phyloP scores from a whole-genome alignment of 2,888 invertebrate genomes.

The Phengaris arion region DNA sequence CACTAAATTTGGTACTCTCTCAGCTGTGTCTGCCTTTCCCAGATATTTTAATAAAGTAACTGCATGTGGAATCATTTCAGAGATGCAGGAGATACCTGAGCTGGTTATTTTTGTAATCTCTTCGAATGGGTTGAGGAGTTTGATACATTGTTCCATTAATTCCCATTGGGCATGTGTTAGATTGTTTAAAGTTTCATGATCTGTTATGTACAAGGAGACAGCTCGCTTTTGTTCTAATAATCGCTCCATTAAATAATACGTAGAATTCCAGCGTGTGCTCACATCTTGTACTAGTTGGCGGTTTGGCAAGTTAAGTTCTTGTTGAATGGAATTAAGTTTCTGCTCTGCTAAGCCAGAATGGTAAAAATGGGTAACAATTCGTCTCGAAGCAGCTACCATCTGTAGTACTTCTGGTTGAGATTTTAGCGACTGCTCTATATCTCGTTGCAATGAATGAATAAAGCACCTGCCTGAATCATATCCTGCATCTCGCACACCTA shows the following conservation, averaged over 20 bases:
- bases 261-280: conserved; percentile 42
- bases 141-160: conserved; percentile 40
- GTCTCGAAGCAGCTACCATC: conserved; percentile 42
- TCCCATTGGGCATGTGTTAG: conserved; percentile 38
- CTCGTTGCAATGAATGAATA: conserved; percentile 45
- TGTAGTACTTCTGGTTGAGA: conserved; percentile 41
- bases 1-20: no score
- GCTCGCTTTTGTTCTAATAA: conserved; percentile 43
- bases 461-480: conserved; percentile 45
- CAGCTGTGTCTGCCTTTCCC: conserved; percentile 27
- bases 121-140: conserved; percentile 41
- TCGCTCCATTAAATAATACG: conserved; percentile 41
- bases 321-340: conserved; percentile 40
- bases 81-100: conserved; percentile 40
- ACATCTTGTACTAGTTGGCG: conserved; percentile 44
- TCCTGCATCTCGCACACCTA: conserved; percentile 41
- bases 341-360: conserved; percentile 36
- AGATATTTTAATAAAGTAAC: conserved; percentile 34
- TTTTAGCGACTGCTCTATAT: conserved; percentile 42
- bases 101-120: conserved; percentile 43
- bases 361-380: conserved; percentile 40
- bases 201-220: conserved; percentile 39
- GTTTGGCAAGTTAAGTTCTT: conserved; percentile 43
- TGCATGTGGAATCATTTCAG: conserved; percentile 38
- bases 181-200: conserved; percentile 31